phyloP scores from a whole-genome alignment of 2,797 vertebrate species.

The Carduelis carduelis region DNA sequence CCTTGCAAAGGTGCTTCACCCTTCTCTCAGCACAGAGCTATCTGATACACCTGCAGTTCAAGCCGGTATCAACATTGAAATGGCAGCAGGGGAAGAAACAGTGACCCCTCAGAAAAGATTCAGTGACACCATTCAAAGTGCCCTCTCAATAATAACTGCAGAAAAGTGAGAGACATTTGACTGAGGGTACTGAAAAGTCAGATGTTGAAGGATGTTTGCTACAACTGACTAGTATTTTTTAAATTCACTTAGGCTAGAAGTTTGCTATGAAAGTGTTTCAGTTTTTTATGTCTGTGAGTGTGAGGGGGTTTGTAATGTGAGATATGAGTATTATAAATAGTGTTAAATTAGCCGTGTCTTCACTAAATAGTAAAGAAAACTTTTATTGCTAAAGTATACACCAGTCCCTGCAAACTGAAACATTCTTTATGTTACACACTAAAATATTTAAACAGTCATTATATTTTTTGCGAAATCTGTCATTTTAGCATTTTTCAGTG shows the following conservation, averaged over 20 bases:
- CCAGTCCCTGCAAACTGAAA: slow-evolving; percentile 37
- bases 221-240: background rate
- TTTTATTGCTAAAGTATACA: slow-evolving; percentile 24
- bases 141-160: background rate
- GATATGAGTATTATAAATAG: background rate
- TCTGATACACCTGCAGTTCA: slow-evolving; percentile 7
- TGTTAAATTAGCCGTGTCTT: slow-evolving; percentile 40
- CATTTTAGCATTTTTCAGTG: slow-evolving; percentile 41
- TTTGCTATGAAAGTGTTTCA: background rate
- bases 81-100: background rate
- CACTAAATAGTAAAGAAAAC: slow-evolving; percentile 16
- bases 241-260: background rate
- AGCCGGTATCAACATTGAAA: background rate
- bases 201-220: slow-evolving; percentile 1
- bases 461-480: slow-evolving; percentile 54
- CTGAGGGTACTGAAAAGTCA: background rate
- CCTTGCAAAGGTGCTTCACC: background rate
- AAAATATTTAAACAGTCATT: slow-evolving; percentile 46
- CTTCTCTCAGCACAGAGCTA: slow-evolving; percentile 2
- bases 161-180: background rate
- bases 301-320: background rate
- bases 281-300: background rate
- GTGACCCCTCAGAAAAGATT: slow-evolving; percentile 19
- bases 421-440: slow-evolving; percentile 33
- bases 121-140: background rate